Percentiles rank a stretch among this genome's conserved stretches.
These are phyloP conservation scores for Ormyrus nitidulus DNA, from an alignment of 2,888 invertebrate genomes.

Conservation along the genomic window DNA sequence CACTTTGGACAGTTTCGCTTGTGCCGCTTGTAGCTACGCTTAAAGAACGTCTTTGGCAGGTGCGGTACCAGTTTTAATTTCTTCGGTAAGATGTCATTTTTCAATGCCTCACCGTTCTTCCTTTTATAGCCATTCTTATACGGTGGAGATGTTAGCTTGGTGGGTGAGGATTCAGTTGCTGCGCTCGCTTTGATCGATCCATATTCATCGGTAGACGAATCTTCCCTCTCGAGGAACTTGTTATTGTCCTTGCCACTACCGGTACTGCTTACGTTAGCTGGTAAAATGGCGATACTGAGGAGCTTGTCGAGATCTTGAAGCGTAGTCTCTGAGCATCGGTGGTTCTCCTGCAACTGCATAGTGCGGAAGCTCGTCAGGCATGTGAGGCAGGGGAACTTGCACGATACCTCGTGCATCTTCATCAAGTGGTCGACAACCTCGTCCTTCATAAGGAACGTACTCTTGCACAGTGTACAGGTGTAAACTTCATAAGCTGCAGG, in stretches of 20 bases:
- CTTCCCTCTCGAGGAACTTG: constrained; percentile 42
- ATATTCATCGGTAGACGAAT: constrained; percentile 51
- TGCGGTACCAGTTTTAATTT: no score
- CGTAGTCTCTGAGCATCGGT: constrained; percentile 52
- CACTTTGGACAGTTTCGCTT: constrained; percentile 48
- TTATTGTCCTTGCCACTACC: constrained; percentile 23
- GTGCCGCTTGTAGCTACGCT: no score
- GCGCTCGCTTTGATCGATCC: constrained; percentile 22
- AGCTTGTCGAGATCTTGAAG: constrained; percentile 51
- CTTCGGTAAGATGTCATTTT: no score
- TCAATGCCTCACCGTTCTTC: constrained; percentile 9
- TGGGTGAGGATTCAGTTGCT: background rate
- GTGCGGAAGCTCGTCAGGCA: constrained; percentile 53
- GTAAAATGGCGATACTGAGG: constrained; percentile 52
- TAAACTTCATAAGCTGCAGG: constrained; percentile 56
- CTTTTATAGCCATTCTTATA: constrained; percentile 40
- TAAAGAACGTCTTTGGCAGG: no score
- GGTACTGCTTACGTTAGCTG: constrained; percentile 20
- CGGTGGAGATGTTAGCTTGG: background rate
- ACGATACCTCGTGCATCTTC: constrained; percentile 57
- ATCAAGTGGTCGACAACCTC: constrained; percentile 55
- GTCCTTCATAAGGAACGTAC: constrained; percentile 55
- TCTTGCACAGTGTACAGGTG: constrained; percentile 54
- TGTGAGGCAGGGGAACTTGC: constrained; percentile 54
- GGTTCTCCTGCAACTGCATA: constrained; percentile 49